A percentile compares a stretch with the other conserved stretches of the same genome.
phyloP scores from a whole-genome alignment of 1,140 invertebrate species.

The Hydropsyche tenuis region DNA sequence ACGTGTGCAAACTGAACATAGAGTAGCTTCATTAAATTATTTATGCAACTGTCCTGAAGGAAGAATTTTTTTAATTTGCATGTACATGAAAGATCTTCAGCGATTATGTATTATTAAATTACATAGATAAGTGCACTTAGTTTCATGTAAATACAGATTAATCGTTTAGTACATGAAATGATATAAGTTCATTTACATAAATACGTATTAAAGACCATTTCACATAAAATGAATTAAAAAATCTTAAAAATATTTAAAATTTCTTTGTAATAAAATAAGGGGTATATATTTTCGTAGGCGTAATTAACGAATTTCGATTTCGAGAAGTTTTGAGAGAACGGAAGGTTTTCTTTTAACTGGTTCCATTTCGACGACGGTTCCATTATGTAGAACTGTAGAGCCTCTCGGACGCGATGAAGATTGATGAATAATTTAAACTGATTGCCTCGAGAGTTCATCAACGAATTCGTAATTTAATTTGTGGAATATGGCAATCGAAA shows the following conservation, averaged over 20 bases:
- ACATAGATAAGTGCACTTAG: no score
- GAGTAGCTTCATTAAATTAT: conserved; percentile 36
- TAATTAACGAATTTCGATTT: conserved; percentile 11
- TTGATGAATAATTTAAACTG: conserved; percentile 22
- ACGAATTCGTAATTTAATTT: conserved; percentile 20
- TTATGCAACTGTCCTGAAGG: conserved; percentile 30
- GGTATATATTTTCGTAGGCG: no score
- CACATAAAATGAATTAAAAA: no score
- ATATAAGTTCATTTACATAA: no score
- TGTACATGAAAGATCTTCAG: no score
- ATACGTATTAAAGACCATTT: no score
- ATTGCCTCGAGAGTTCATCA: conserved; percentile 21
- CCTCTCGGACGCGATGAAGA: conserved; percentile 13
- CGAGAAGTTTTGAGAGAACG: background rate
- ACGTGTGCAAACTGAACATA: conserved; percentile 27
- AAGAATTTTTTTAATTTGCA: no score
- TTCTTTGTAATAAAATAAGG: no score
- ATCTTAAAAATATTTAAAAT: no score
- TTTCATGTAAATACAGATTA: no score
- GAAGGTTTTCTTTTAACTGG: conserved; percentile 3
- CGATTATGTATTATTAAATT: no score
- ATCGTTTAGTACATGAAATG: no score
- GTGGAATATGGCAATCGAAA: conserved; percentile 16
- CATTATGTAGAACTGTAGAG: background rate
- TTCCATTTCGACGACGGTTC: background rate